phyloP scores from a whole-genome alignment of 2,888 invertebrate genomes.

The Stramonita haemastoma region DNA sequence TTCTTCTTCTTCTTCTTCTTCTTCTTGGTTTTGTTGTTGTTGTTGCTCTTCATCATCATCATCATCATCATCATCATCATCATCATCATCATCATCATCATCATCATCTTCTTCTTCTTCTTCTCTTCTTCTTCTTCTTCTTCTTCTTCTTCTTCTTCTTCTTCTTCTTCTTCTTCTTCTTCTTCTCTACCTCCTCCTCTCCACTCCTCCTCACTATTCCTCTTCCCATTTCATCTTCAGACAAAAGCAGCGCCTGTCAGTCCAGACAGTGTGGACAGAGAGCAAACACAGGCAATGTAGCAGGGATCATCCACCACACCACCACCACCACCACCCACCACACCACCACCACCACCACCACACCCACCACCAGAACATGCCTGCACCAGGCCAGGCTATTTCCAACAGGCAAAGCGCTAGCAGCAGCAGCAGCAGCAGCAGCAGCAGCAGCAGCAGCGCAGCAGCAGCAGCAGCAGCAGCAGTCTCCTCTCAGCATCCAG shows the following conservation, averaged over 20 bases:
- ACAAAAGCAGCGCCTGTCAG: not conserved
- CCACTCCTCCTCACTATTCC: too few relatives aligned
- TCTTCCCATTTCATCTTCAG: not conserved
- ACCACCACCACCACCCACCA: not conserved
- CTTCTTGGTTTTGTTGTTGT: too few relatives aligned
- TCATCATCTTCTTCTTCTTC: too few relatives aligned
- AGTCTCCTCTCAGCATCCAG: not conserved
- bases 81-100: too few relatives aligned
- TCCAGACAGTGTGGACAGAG: not conserved
- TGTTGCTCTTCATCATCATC: too few relatives aligned
- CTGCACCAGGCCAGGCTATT: not conserved
- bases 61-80: too few relatives aligned
- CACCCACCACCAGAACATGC: not conserved
- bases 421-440: not conserved
- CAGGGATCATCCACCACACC: not conserved
- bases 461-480: not conserved
- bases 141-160: too few relatives aligned
- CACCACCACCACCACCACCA: too few relatives aligned
- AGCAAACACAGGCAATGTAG: conserved; percentile 10
- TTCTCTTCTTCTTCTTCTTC: too few relatives aligned
- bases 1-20: too few relatives aligned
- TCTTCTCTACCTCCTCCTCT: too few relatives aligned
- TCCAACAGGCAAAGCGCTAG: not conserved
- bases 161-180: too few relatives aligned
- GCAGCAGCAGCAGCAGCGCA: not conserved